Base-by-base conservation (phyloP, 2,888 invertebrate genomes). In the Dasysyrphus tricinctus region DNA sequence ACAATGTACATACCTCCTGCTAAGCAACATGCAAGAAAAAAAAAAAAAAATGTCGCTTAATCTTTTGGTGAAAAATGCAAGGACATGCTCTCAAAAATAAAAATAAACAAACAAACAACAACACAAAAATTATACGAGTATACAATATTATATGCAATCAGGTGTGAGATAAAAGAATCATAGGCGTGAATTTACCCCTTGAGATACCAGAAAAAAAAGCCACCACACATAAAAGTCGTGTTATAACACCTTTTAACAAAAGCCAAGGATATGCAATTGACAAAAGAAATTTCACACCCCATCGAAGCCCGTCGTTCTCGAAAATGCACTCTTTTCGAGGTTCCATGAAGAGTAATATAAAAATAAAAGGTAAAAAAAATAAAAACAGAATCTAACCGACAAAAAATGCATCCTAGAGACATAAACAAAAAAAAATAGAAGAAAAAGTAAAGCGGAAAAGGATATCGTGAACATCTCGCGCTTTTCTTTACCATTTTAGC, bases 231-330 rank as follows among this genome's bases (percentile, higher is more conserved):
- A 75, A 80, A 76, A 83, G 74, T 59, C 77, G 14, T 44, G 59
- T 75, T 75, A 73, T 72, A 84, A 80, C 75, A 84, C 84, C 84
- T 84, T 80, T 51, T 19, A 78, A 80, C 80, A 80, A 81, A 75
- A 80, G 80, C 70, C 84, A 84, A 72, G 84, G 72, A 84, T 72
- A 80, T 72, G 67, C 69, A 80, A 84, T 84, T 80, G 76, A 80
- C 75, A 84, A 84, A 80, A 79, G 65, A 29, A 72, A 72, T 80
- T 84, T 84, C 84, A 80, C 84, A 84, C 84, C 57, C 78, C 83
- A 83, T 79, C 79, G 79, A 70, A 63, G 54, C 11, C 37, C 70
- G 34, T 63, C 67, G 42, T 69, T 51, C 67, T 61, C 14, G 3
- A 56, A 82, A 78, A 73, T 78, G 67, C 72, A 80, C 54, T 72